These are phyloP conservation scores for Aptenodytes patagonicus DNA, from an alignment of 2,113 vertebrate genomes.

Conservation along the genomic window DNA sequence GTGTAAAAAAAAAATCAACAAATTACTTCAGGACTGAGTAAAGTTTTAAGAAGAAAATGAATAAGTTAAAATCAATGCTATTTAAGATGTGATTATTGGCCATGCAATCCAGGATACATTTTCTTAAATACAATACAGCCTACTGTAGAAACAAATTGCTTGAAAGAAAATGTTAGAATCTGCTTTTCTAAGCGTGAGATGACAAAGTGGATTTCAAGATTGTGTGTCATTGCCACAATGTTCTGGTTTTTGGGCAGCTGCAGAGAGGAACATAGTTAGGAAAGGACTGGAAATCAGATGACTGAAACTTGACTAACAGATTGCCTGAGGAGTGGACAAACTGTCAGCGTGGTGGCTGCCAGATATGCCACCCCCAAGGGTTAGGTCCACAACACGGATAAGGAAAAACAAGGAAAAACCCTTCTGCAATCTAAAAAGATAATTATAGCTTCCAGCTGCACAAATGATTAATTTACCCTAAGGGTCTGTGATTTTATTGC, in stretches of 20 bases:
- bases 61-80: background rate
- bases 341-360: background rate
- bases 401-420: background rate
- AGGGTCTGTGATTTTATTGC: background rate
- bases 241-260: background rate
- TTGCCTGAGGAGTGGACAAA: background rate
- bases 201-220: background rate
- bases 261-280: background rate
- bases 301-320: background rate
- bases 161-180: background rate
- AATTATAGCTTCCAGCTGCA: background rate
- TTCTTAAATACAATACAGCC: background rate
- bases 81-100: background rate
- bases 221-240: rapidly evolving
- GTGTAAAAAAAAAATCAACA: background rate
- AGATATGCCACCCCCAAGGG: background rate
- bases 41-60: background rate
- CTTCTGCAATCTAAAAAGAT: background rate
- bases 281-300: background rate
- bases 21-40: background rate
- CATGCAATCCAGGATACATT: background rate
- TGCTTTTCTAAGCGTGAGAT: background rate
- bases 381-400: background rate
- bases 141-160: background rate
- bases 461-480: background rate